Percentiles rank a stretch among this genome's conserved stretches.
Conservation (phyloP, 2,113 vertebrate species). For the Xenopus tropicalis region DNA sequence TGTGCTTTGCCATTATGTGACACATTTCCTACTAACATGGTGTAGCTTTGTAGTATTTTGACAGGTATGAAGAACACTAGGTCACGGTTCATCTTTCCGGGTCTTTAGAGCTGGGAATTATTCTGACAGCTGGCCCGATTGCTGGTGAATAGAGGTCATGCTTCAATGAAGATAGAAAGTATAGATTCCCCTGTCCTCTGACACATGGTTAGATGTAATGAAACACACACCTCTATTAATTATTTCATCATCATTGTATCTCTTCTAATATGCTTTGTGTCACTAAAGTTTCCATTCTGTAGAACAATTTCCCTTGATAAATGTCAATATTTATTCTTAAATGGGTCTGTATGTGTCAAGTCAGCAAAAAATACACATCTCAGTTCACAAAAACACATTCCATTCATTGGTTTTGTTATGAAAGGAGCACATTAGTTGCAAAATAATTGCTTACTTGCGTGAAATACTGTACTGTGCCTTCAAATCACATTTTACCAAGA, state of each 20-base stretch:
- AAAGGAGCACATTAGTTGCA: too few relatives aligned
- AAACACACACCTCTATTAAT: neutral
- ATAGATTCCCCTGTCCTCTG: neutral
- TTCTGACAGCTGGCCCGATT: neutral
- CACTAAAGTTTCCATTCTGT: neutral
- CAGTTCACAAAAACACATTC: too few relatives aligned
- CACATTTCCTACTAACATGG: neutral
- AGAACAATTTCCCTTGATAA: too few relatives aligned
- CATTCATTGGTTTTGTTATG: too few relatives aligned
- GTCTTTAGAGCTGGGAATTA: conserved; percentile 22
- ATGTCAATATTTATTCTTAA: too few relatives aligned
- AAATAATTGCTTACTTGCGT: too few relatives aligned
- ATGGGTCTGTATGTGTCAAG: too few relatives aligned
- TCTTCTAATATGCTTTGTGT: neutral
- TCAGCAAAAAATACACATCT: too few relatives aligned
- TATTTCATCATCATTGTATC: neutral
- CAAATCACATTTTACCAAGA: too few relatives aligned
- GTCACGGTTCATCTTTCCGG: conserved; percentile 1
- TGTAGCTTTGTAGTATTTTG: conserved; percentile 1
- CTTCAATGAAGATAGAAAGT: conserved; percentile 2
- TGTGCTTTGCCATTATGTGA: conserved; percentile 9
- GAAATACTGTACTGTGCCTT: too few relatives aligned
- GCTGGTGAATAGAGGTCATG: neutral
- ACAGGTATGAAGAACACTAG: neutral
- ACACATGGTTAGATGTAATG: neutral